A percentile compares a stretch with the other conserved stretches of the same genome.
phyloP scores from a whole-genome alignment of 2,888 invertebrate species.

The Acleris holmiana region DNA sequence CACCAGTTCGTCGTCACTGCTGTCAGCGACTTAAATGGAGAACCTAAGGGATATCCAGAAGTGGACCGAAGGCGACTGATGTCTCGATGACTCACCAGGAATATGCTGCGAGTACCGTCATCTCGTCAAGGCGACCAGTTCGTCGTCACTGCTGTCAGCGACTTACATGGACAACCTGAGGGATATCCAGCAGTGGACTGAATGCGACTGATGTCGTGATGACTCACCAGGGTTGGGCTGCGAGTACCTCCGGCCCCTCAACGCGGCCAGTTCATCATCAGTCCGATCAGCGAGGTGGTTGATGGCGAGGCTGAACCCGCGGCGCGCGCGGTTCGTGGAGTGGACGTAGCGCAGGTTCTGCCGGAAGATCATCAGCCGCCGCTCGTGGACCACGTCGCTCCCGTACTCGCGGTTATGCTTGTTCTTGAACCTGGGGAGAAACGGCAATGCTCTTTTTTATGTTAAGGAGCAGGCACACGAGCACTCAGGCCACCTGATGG shows the following conservation, averaged over 20 bases:
- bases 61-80: too few species aligned
- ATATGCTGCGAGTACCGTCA: too few species aligned
- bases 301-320: conserved; percentile 89
- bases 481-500: too few species aligned
- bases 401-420: conserved; percentile 89
- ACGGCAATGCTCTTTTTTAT: too few species aligned
- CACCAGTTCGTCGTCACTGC: conserved; percentile 89
- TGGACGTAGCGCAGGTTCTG: conserved; percentile 94
- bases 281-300: conserved; percentile 95
- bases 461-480: too few species aligned
- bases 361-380: conserved; percentile 91
- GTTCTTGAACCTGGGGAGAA: conserved; percentile 86
- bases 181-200: too few species aligned
- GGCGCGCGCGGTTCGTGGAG: conserved; percentile 90
- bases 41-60: too few species aligned
- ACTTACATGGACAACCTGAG: too few species aligned
- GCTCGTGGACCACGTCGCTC: conserved; percentile 86
- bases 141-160: too few species aligned
- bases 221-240: conserved; percentile 69
- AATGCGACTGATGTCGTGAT: too few species aligned
- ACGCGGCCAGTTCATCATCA: conserved; percentile 89
- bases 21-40: conserved; percentile 90
- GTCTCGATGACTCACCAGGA: too few species aligned
- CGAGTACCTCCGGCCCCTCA: conserved; percentile 88
- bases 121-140: too few species aligned